Evolutionary conservation across 37 sponge, comb jelly and placozoan species (phyloP), one percentile per base, ranked within the genome.

Genomic region (Chondrilla cf. caribensis): DNA sequence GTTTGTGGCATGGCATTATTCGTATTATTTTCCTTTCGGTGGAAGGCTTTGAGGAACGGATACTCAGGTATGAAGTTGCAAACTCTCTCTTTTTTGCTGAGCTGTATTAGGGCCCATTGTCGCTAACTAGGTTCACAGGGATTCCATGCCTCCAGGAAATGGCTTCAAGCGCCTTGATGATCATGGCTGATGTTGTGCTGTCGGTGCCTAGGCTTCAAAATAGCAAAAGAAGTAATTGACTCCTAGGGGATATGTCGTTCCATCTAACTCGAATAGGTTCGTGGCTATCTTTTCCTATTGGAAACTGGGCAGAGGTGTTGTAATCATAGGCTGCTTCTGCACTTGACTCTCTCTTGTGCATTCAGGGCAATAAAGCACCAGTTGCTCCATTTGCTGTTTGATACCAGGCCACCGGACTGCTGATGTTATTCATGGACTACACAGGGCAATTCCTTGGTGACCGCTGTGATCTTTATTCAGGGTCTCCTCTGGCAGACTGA

Each of bases 381-480:
- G 47, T 2, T 77, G 4, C 5, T 41, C 54, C 4, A 77, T 2
- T 11, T 39, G 78, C 3, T 32, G 26, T 21, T 24, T 51, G 5
- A 41, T 2, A 1, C 55, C 55, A 44, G 78, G 78, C 78, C 78
- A 77, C 78, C 78, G 43, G 18, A 89, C 84, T 2, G 86, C 70
- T 42, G 35, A 40, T 11, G 24, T 36, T 32, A 70, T 83, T 54
- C 70, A 55, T 0, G 22, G 58, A 0, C 70, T 57, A 28, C 87
- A 82, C 54, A 38, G 4, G 11, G 21, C 24, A 7, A 87, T 62
- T 0, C 83, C 83, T 54, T 82, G 83, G 36, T 87, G 87, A 0
- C 87, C 87, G 3, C 14, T 9, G 41, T 82, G 87, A 37, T 82
- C 40, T 35, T 86, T 86, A 0, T 55, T 39, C 14, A 86, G 26